A percentile compares a stretch with the other conserved stretches of the same genome.
Conservation (phyloP, 1,140 invertebrate species). For the Anastrepha ludens region DNA sequence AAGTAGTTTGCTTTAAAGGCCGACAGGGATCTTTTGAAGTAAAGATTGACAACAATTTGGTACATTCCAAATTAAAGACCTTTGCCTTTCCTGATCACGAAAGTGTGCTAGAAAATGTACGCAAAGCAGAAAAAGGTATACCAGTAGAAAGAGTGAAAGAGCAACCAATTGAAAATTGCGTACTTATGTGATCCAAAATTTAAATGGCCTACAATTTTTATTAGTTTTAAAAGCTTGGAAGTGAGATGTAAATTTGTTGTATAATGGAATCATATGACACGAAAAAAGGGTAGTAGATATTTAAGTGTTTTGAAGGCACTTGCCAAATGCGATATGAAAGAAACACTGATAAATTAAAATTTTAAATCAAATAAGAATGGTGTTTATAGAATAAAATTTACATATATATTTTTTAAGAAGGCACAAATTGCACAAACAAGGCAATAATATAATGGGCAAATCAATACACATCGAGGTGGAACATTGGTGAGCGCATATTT, state of each 20-base stretch:
- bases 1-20: slow-evolving; percentile 66
- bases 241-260: too few relatives aligned
- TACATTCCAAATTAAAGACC: slow-evolving; percentile 79
- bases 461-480: neutral
- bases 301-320: neutral
- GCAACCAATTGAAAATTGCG: slow-evolving; percentile 75
- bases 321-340: neutral
- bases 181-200: slow-evolving; percentile 62
- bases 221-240: too few relatives aligned
- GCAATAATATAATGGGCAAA: neutral
- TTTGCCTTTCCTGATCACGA: slow-evolving; percentile 78
- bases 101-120: slow-evolving; percentile 76
- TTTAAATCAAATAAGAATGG: neutral
- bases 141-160: slow-evolving; percentile 72
- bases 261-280: too few relatives aligned
- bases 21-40: slow-evolving; percentile 79
- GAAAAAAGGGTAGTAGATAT: too few relatives aligned
- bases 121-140: slow-evolving; percentile 74
- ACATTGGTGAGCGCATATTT: slow-evolving; percentile 7
- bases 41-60: slow-evolving; percentile 76
- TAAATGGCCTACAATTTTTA: neutral
- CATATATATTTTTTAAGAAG: neutral
- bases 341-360: neutral
- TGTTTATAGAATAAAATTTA: neutral
- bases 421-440: too few relatives aligned